These are phyloP conservation scores for Steinernema carpocapsae DNA, from an alignment of 2,888 invertebrate species.

Conservation along the genomic window DNA sequence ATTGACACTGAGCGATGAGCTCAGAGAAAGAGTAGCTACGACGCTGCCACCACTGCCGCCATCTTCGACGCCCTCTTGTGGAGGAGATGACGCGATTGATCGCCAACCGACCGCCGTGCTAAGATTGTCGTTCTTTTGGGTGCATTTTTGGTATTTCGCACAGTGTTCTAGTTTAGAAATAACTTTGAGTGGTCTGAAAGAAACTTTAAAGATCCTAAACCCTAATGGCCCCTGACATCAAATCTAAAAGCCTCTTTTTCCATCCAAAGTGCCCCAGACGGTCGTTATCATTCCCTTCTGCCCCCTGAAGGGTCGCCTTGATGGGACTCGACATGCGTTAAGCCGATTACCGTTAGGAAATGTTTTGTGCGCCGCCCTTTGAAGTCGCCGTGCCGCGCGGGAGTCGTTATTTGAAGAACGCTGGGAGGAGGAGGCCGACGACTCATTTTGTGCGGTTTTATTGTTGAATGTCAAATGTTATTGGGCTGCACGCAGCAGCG, in stretches of 20 bases:
- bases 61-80: too few relatives aligned
- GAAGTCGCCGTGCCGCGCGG: slow-evolving; percentile 34
- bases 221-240: too few relatives aligned
- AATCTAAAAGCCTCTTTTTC: too few relatives aligned
- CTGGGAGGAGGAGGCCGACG: not conserved
- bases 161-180: too few relatives aligned
- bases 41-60: too few relatives aligned
- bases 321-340: slow-evolving; percentile 16
- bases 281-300: slow-evolving; percentile 3
- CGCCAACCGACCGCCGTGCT: not conserved
- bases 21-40: too few relatives aligned
- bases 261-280: not conserved
- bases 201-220: too few relatives aligned
- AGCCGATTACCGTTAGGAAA: slow-evolving; percentile 15
- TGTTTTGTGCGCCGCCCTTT: not conserved
- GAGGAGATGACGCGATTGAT: slow-evolving; percentile 1
- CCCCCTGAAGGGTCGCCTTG: not conserved
- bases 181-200: too few relatives aligned
- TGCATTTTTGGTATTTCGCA: too few relatives aligned
- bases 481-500: slow-evolving; percentile 17
- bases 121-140: too few relatives aligned
- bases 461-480: slow-evolving; percentile 30
- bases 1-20: slow-evolving; percentile 16
- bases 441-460: slow-evolving; percentile 27
- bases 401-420: slow-evolving; percentile 28